Base-by-base conservation (phyloP, 2,888 invertebrate genomes). In the Falcaria lacertinaria region DNA sequence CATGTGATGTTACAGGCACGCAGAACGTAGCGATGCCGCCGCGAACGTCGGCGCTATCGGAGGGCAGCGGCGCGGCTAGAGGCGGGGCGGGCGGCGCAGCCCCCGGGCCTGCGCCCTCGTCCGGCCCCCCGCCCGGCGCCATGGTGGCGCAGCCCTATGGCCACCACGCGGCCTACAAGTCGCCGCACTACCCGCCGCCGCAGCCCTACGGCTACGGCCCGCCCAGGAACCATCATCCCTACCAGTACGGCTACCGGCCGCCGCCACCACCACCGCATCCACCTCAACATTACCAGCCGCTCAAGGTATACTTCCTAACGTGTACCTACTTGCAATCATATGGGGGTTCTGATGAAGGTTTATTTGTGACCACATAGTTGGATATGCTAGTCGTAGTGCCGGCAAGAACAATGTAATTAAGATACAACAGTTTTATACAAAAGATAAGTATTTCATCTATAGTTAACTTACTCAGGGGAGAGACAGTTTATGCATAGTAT, bases 21-120 rank as follows among this genome's bases (percentile, higher is more conserved):
- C 96, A 96, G 93, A 97, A 95, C 94, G 94, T 96, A 93, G 95
- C 96, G 90, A 97, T 97, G 95, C 97, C 97, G 82, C 96, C 96
- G 80, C 94, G 97, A 80, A 97, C 97, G 84, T 95, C 97, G 84
- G 90, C 93, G 89, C 80, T 94, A 90, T 82, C 87, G 58, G 89
- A 82, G 82, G 91, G 90, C 87, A 83, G 82, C 76, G 89, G 70
- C 69, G 61, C 77, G 80, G 50, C 59, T 68, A 41, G 71, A 68
- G 44, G 70, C 66, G 44, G 69, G 44, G 70, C 67, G 44, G 73
- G 77, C 49, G 64, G 74, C 49, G 70, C 64, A 47, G 62, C 70
- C 42, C 71, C 76, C 45, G 65, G 77, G 57, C 74, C 75, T 52
- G 57, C 75, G 52, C 69, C 74, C 45, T 64, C 74, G 53, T 67